phyloP scores from a whole-genome alignment of 2,797 vertebrate genomes.

The Crotalus adamanteus region DNA sequence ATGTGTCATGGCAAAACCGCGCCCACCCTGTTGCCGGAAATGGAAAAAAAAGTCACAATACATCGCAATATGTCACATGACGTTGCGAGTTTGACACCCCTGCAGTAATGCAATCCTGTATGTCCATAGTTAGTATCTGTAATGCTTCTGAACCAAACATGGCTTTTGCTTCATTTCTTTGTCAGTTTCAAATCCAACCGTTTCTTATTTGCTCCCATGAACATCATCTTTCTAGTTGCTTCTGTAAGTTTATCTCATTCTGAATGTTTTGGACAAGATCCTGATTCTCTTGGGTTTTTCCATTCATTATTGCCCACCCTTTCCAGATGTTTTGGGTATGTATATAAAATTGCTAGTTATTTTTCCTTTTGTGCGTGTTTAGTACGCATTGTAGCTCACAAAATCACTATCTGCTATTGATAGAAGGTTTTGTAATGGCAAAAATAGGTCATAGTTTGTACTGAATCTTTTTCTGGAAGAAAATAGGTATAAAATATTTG shows the following conservation, averaged over 20 bases:
- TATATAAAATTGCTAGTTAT: slow-evolving; percentile 72
- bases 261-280: slow-evolving; percentile 62
- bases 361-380: slow-evolving; percentile 57
- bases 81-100: no score
- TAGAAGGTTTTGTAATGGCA: slow-evolving; percentile 46
- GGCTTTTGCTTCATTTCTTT: slow-evolving; percentile 56
- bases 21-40: no score
- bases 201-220: slow-evolving; percentile 50
- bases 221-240: slow-evolving; percentile 38
- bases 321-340: slow-evolving; percentile 89
- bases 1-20: no score
- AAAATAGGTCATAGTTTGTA: slow-evolving; percentile 30
- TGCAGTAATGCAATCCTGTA: slow-evolving; percentile 8
- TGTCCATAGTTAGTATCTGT: slow-evolving; percentile 39
- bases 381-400: slow-evolving; percentile 52
- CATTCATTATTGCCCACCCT: slow-evolving; percentile 78
- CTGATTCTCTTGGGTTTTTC: slow-evolving; percentile 79
- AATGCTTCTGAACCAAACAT: slow-evolving; percentile 47
- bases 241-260: slow-evolving; percentile 56
- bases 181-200: slow-evolving; percentile 40
- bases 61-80: no score
- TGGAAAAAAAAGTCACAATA: no score
- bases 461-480: slow-evolving; percentile 20
- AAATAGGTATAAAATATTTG: slow-evolving; percentile 11
- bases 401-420: slow-evolving; percentile 33